Conservation (phyloP, 2,113 vertebrate species). For the Nothocercus nigrocapillus region DNA sequence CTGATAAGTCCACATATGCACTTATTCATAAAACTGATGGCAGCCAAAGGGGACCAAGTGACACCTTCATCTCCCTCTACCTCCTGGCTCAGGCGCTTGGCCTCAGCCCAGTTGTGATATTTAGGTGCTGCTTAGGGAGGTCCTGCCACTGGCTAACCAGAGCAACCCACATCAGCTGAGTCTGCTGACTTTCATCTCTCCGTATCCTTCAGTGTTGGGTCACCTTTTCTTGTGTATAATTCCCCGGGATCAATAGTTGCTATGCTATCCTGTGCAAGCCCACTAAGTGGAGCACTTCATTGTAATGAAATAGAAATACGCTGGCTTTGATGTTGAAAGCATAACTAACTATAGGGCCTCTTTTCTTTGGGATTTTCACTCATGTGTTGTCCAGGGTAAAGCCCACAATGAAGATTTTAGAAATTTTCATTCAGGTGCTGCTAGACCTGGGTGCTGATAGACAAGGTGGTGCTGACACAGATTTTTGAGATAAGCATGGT, state of each 20-base stretch:
- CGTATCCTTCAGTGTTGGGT: not conserved
- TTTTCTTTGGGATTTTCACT: not conserved
- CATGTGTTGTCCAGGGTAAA: not conserved
- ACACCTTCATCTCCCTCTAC: accelerated
- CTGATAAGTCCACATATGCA: accelerated
- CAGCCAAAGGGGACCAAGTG: not conserved
- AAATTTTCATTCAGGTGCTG: not conserved
- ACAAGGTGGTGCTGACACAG: not conserved
- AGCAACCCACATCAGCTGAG: not conserved
- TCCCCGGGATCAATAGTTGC: not conserved
- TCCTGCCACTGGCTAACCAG: not conserved
- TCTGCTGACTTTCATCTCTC: not conserved
- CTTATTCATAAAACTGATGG: not conserved
- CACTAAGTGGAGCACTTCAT: not conserved
- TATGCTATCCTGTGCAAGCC: not conserved
- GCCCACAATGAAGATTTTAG: not conserved
- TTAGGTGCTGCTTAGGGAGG: not conserved
- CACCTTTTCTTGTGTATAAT: not conserved
- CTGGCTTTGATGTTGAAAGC: not conserved
- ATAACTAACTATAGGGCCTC: not conserved
- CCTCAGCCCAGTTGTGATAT: accelerated
- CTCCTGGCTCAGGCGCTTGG: not conserved
- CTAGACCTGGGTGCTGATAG: not conserved
- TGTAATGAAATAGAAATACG: not conserved
- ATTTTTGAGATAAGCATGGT: not conserved